Evolutionary conservation across 2,797 vertebrate genomes (phyloP).

Genomic region (Crocodylus rhombifer): DNA sequence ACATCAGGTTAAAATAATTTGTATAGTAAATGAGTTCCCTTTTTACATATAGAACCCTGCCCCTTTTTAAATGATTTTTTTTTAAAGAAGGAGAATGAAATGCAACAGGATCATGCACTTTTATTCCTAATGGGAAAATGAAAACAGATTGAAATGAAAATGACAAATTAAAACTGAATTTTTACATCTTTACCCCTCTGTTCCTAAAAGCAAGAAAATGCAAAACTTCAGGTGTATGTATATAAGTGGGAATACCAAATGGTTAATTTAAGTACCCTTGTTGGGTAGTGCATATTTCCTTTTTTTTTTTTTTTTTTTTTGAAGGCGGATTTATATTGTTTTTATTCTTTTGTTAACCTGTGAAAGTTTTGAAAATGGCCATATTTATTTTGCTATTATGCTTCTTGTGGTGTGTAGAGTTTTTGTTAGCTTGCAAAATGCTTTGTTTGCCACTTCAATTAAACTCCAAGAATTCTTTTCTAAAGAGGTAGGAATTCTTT

Average conservation of each 20-base stretch:
- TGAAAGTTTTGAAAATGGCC: constrained; percentile 18
- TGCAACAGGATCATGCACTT: background rate
- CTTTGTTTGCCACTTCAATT: constrained; percentile 58
- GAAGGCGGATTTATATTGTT: constrained; percentile 8
- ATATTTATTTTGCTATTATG: constrained; percentile 72
- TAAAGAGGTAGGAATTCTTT: background rate
- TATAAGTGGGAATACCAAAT: constrained; percentile 20
- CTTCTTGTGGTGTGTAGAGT: background rate
- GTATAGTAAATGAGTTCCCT: fast-evolving
- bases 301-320: constrained; percentile 20
- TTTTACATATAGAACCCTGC: fast-evolving
- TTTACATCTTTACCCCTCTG: background rate
- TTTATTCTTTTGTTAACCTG: constrained; percentile 64
- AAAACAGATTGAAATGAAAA: background rate
- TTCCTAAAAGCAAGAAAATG: background rate
- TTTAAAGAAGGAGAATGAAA: background rate
- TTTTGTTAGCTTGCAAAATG: constrained; percentile 48
- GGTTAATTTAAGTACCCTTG: constrained; percentile 3
- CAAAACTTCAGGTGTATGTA: background rate
- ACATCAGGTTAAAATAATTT: background rate
- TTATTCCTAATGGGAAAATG: background rate
- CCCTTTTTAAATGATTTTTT: background rate
- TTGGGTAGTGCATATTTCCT: background rate
- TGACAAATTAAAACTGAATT: background rate
- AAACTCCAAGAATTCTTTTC: constrained; percentile 55